Base-by-base conservation (phyloP, 2,113 vertebrate species). In the Amazona guildingii region DNA sequence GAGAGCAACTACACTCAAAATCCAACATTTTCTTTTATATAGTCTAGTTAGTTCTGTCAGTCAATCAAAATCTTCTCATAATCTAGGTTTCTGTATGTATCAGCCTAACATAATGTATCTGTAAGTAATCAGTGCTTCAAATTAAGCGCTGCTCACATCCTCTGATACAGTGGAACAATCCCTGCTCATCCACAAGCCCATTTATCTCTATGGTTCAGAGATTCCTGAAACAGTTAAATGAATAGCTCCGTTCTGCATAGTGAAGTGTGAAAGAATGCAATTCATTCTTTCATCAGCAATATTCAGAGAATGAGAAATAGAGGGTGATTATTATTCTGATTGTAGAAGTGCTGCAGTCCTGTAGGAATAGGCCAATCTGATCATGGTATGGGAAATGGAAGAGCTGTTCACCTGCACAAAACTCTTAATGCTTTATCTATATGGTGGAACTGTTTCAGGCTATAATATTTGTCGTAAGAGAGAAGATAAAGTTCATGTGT, bases 291-390 rank as follows among this genome's bases (percentile, higher is more conserved):
- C 90, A 94, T 93, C 94, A 95, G 80, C 44, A 81, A 70, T 59
- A 86, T 85, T 95, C 90, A 81, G 72, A 90, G 75, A 74, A 67
- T 63, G 59, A 95, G 75, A 83, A 92, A 83, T 80, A 96, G 55
- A 46, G 61, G 39, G 37, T 90, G 93, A 90, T 95, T 93, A 59
- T 91, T 88, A 46, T 66, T 74, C 61, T 77, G 83, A 88, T 33
- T 85, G 78, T 66, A 43, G 72, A 82, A 94, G 52, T 37, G 44
- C 88, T 79, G 55, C 72, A 84, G 41, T 87, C 62, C 80, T 92
- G 33, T 24, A 82, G 90, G 92, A 94, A 70, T 24, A 70, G 49
- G 37, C 66, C 66, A 63, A 35, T 83, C 95, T 87, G 90, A 94
- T 94, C 90, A 83, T 29, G 43, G 37, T 35, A 23, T 39, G 44